Evolutionary conservation across 2,888 invertebrate genomes (phyloP).

Genomic region (Bombylius discolor): DNA sequence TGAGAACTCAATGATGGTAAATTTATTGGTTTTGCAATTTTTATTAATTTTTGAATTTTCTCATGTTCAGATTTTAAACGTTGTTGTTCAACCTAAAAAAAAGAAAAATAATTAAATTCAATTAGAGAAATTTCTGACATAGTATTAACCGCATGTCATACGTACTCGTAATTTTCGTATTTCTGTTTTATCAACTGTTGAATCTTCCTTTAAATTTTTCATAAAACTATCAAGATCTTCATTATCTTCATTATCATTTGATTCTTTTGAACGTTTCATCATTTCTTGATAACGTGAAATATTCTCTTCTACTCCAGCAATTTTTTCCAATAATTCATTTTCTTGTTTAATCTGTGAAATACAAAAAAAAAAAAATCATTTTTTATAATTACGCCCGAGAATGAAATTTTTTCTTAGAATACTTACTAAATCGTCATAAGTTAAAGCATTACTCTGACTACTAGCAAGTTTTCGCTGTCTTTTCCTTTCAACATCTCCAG

Average conservation of each 20-base stretch:
- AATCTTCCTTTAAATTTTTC: conserved; percentile 49
- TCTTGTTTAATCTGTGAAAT: conserved; percentile 25
- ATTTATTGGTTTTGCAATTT: conserved; percentile 57
- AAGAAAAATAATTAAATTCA: not conserved
- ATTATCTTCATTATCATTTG: conserved; percentile 32
- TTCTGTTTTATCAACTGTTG: conserved; percentile 50
- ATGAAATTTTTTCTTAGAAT: not conserved
- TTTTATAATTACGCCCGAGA: no score
- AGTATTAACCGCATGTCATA: not conserved
- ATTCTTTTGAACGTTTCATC: conserved; percentile 29
- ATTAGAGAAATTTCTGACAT: not conserved
- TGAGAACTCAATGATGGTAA: conserved; percentile 40
- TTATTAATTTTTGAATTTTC: conserved; percentile 55
- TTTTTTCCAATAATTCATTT: conserved; percentile 41
- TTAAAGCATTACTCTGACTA: conserved; percentile 34
- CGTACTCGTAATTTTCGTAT: conserved; percentile 42
- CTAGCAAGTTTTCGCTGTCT: conserved; percentile 48
- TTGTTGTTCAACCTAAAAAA: conserved; percentile 46
- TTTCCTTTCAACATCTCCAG: conserved; percentile 82
- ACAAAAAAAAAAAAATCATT: not conserved
- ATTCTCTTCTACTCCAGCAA: conserved; percentile 45
- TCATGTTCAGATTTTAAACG: conserved; percentile 55
- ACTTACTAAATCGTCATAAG: conserved; percentile 53
- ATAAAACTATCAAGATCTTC: conserved; percentile 80
- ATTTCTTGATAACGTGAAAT: conserved; percentile 36